Percentiles rank a stretch among this genome's conserved stretches.
Evolutionary conservation across 2,797 vertebrate genomes (phyloP).

Genomic region (Pagetopsis macropterus): DNA sequence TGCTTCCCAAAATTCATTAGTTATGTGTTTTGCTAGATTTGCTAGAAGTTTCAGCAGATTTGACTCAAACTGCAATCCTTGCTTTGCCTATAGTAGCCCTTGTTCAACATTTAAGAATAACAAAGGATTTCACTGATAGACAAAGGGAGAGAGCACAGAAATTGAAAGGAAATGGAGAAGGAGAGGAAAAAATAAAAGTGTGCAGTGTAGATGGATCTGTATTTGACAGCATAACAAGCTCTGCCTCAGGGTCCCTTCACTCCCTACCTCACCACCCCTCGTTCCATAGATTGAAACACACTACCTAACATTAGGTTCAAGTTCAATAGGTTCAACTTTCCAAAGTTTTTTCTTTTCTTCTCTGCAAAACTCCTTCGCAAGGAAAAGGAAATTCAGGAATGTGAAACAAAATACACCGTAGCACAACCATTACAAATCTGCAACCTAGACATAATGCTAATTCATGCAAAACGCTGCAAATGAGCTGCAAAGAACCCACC

Average conservation of each 20-base stretch:
- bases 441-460: background rate
- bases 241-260: slow-evolving; percentile 7
- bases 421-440: background rate
- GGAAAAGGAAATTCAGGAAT: slow-evolving; percentile 4
- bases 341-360: no score
- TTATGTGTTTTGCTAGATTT: background rate
- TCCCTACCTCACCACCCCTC: background rate
- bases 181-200: background rate
- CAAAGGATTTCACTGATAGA: background rate
- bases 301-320: slow-evolving; percentile 27
- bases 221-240: slow-evolving; percentile 23
- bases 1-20: background rate
- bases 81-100: background rate
- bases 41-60: background rate
- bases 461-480: background rate
- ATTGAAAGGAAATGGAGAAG: background rate
- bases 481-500: background rate
- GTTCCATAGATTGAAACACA: slow-evolving; percentile 24
- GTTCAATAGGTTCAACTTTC: slow-evolving; percentile 2
- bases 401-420: background rate
- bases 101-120: background rate
- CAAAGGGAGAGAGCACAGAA: no score
- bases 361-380: background rate
- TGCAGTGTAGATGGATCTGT: slow-evolving; percentile 1
- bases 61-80: background rate